Base-by-base conservation (phyloP, 2,888 invertebrate species). In the Stenoptilia bipunctidactyla region DNA sequence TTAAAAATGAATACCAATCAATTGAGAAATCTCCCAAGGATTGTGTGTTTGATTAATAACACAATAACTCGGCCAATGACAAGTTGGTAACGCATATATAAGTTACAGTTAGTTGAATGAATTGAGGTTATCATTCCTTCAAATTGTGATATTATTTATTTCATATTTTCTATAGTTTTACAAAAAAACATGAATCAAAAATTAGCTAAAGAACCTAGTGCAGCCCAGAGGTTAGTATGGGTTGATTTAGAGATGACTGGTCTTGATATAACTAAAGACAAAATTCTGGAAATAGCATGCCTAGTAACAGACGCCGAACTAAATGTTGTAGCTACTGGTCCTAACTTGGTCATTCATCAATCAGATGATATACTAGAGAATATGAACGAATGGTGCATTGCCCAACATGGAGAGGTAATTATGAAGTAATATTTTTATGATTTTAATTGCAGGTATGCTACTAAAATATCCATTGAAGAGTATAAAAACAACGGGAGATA, bases 211-310 rank as follows among this genome's bases (percentile, higher is more conserved):
- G 6, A 30, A 40, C 15, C 2, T 51, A 53, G 55, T 41, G 55
- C 55, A 30, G 65, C 66, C 0, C 77, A 76, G 40, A 59, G 69
- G 27, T 80, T 93, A 46, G 90, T 92, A 10, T 93, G 93, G 93
- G 76, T 92, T 34, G 92, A 93, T 55, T 66, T 92, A 53, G 93
- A 93, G 90, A 94, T 98, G 96, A 94, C 96, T 6, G 98, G 98
- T 0, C 72, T 98, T 12, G 87, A 97, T 61, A 64, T 91, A 37
- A 83, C 90, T 0, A 88, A 74, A 39, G 91, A 95, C 58, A 87
- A 90, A 46, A 93, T 98, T 40, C 68, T 98, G 56, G 98, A 98
- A 85, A 88, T 97, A 40, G 93, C 96, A 0, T 94, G 95, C 62
- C 61, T 98, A 20, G 86, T 98, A 40, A 98, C 98, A 0, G 94